These are phyloP conservation scores for Protosalanx chinensis DNA, from an alignment of 2,797 vertebrate species.

Conservation along the genomic window DNA sequence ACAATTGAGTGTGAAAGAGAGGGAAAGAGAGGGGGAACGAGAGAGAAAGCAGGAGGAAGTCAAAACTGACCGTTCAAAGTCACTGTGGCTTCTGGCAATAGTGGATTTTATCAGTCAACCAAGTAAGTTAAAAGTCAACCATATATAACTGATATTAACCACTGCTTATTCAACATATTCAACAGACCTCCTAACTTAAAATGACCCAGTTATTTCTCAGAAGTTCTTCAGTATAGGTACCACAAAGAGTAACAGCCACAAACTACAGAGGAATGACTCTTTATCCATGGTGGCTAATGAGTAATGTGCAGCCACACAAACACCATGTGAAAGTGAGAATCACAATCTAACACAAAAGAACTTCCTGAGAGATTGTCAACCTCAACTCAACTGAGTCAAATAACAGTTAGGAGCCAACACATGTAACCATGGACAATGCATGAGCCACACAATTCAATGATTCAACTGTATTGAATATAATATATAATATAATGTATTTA, in stretches of 20 bases:
- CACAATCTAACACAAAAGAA: slow-evolving; percentile 1
- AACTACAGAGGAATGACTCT: not conserved
- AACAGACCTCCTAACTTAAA: too few species aligned
- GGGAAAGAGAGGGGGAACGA: not conserved
- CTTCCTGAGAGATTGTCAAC: too few species aligned
- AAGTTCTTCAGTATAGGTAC: not conserved
- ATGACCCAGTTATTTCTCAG: not conserved
- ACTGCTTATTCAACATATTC: not conserved
- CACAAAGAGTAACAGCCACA: not conserved
- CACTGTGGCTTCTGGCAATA: too few species aligned
- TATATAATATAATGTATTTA: not conserved
- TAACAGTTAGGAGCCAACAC: not conserved
- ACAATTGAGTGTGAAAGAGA: not conserved
- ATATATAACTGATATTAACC: too few species aligned
- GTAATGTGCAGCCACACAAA: not conserved
- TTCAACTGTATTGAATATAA: too few species aligned
- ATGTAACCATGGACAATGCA: slow-evolving; percentile 4
- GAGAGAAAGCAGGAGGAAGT: not conserved
- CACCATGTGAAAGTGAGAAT: not conserved
- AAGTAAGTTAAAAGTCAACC: too few species aligned
- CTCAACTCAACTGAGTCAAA: not conserved
- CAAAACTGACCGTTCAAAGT: too few species aligned
- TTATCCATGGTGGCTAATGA: not conserved
- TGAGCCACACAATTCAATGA: not conserved
- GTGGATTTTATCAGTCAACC: too few species aligned